Evolutionary conservation across 2,888 invertebrate genomes (phyloP).

Genomic region (Coleophora deauratella): DNA sequence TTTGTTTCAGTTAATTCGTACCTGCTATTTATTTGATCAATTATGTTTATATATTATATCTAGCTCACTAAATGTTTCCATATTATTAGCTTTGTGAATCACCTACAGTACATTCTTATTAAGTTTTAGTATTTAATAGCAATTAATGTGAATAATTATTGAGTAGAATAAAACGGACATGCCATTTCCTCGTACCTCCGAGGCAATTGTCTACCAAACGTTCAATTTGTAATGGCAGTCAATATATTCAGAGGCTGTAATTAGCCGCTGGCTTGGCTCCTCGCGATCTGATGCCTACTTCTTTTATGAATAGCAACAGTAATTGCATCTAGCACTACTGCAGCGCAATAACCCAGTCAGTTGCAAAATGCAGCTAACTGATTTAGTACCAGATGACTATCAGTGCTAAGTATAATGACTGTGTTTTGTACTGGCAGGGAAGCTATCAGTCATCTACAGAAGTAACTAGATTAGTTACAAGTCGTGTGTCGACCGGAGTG

Average conservation of each 20-base stretch:
- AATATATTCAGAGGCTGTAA: constrained; percentile 59
- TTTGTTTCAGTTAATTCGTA: no score
- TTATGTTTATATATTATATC: no score
- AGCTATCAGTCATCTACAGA: constrained; percentile 42
- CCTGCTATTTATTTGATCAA: no score
- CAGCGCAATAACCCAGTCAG: constrained; percentile 26
- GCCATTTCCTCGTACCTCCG: no score
- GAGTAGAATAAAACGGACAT: no score
- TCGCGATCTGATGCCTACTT: constrained; percentile 58
- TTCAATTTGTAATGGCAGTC: constrained; percentile 63
- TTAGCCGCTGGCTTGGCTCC: constrained; percentile 55
- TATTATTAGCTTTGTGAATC: no score
- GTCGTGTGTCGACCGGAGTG: constrained; percentile 22
- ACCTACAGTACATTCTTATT: no score
- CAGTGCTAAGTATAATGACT: constrained; percentile 38
- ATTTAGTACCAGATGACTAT: constrained; percentile 53
- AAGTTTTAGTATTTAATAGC: no score
- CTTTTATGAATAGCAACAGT: constrained; percentile 62
- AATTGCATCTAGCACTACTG: constrained; percentile 49
- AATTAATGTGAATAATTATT: no score
- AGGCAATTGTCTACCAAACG: constrained; percentile 11
- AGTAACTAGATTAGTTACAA: constrained; percentile 20
- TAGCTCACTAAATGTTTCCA: no score
- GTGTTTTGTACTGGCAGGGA: constrained; percentile 30
- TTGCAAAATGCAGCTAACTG: constrained; percentile 47